Percentiles rank a stretch among this genome's conserved stretches.
Conservation (phyloP, 2,797 vertebrate genomes). For the Gila robusta region DNA sequence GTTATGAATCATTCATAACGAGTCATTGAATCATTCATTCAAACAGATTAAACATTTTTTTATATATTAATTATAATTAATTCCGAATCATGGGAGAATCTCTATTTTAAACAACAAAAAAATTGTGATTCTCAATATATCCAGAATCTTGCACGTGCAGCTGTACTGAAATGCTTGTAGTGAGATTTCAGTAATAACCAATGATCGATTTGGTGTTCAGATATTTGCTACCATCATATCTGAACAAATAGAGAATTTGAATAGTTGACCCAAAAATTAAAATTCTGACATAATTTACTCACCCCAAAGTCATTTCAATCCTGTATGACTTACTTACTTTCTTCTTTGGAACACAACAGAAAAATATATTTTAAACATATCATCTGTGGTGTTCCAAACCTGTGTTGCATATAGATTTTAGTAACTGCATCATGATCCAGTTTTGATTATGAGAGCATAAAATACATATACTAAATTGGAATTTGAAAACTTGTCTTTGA, state of each 20-base stretch:
- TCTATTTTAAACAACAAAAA: background rate
- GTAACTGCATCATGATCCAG: background rate
- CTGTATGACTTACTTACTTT: background rate
- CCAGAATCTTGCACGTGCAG: too few relatives aligned
- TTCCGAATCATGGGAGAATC: background rate
- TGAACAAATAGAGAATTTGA: background rate
- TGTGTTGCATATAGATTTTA: background rate
- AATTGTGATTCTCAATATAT: too few relatives aligned
- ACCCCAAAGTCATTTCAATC: background rate
- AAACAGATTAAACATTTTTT: background rate
- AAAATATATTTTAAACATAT: background rate
- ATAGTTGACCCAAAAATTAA: background rate
- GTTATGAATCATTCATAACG: background rate
- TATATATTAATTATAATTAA: background rate
- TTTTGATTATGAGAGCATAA: background rate
- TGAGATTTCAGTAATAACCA: background rate
- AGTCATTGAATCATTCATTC: background rate
- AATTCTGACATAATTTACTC: background rate
- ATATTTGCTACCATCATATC: background rate
- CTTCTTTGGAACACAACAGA: background rate
- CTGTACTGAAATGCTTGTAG: too few relatives aligned
- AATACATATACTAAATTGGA: background rate
- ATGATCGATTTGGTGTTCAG: background rate
- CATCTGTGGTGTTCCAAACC: background rate
- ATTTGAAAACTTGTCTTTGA: background rate